Base-by-base conservation (phyloP, 64 coral and sea anemone species). In the Acropora tenuis region DNA sequence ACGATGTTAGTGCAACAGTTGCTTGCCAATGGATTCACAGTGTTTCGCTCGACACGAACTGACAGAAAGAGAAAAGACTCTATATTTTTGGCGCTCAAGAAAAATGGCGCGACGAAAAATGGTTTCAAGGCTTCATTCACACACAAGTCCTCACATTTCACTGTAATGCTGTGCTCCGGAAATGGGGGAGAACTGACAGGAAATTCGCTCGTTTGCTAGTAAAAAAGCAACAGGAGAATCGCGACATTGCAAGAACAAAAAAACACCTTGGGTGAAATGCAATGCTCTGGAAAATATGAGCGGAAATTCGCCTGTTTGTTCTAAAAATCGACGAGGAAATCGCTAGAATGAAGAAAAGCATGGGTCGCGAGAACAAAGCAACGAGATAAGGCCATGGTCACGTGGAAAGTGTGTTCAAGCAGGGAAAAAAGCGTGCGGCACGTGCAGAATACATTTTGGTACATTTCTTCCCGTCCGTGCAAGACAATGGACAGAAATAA, bases 141-240 rank as follows among this genome's bases (percentile, higher is more conserved):
- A 48, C 92, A 94, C 55, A 83, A 79, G n/a, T 94, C 82, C 20
- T 72, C n/a, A 80, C 80, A 90, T 41, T 94, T 94, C 15, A 81
- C 43, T 4, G 48, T 75, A 48, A 66, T 52, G 83, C 43, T 72
- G 48, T 86, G 57, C n/a, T 59, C 48, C 10, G 55, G 74, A 57
- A 55, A 58, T 8, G 1, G 15, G 47, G 42, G 9, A 45, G 48
- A 2, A 20, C 19, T 71, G 20, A 10, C 8, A 10, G 68, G 68
- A 71, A 8, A 71, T 71, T 71, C 68, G 68, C 19, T 4, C 13
- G 18, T 8, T 2, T 71, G 68, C 13, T 71, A 71, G 68, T 19
- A 4, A 20, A 40, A 2, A 3, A 71, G 30, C 30, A 30, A 30
- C 30, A 30, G 30, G 30, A 30, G 30, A 30, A 30, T 30, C 30